Conservation (phyloP, 92 coral and sea anemone species). For the Palythoa grandiflora region DNA sequence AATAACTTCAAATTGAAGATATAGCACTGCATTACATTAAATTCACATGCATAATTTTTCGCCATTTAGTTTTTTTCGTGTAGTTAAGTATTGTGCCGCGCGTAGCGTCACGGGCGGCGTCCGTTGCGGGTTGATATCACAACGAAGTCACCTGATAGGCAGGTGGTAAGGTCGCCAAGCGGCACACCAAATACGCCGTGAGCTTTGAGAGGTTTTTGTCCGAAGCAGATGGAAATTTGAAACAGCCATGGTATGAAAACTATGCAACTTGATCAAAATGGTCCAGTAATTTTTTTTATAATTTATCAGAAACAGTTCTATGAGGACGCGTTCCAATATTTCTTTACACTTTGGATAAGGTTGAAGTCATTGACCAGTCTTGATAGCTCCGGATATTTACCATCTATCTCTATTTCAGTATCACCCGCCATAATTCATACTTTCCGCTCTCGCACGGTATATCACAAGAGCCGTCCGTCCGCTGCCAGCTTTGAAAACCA, state of each 20-base stretch:
- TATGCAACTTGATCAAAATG: slow-evolving; percentile 26
- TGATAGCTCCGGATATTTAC: not conserved
- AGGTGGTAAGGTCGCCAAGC: not conserved
- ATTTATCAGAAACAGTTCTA: not conserved
- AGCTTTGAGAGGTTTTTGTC: not conserved
- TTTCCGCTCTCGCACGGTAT: not conserved
- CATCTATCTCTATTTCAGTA: not conserved
- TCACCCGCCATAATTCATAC: not conserved
- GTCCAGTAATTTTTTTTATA: not conserved
- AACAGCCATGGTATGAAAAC: slow-evolving; percentile 25
- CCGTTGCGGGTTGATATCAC: not conserved
- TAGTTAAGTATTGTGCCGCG: not conserved
- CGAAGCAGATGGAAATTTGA: not conserved
- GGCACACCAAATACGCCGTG: not conserved
- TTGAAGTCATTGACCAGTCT: too few relatives aligned
- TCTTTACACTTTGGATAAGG: too few relatives aligned
- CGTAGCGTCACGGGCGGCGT: not conserved
- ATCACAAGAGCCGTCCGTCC: not conserved
- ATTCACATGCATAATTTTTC: not conserved
- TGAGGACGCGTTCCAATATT: not conserved
- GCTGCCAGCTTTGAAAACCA: not conserved
- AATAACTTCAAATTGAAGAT: not conserved
- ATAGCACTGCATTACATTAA: not conserved
- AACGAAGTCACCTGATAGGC: not conserved
- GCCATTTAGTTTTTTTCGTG: not conserved